Percentiles rank a stretch among this genome's conserved stretches.
Conservation (phyloP, 2,113 vertebrate genomes). For the Protobothrops flavoviridis region DNA sequence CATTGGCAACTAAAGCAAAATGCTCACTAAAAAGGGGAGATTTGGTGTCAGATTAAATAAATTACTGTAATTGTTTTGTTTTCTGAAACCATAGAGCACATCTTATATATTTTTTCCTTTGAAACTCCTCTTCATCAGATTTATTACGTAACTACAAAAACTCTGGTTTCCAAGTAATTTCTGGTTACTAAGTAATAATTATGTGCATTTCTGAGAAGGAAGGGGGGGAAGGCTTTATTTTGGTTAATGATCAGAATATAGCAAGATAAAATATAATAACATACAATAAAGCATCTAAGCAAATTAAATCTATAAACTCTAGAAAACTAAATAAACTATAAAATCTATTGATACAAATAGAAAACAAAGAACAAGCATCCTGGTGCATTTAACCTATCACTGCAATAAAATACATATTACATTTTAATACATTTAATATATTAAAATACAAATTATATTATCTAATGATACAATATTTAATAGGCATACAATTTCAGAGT, state of each 20-base stretch:
- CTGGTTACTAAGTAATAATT: constrained; percentile 12
- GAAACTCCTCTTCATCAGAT: background rate
- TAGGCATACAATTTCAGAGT: background rate
- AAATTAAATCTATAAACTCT: background rate
- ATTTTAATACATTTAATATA: no score
- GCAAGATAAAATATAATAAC: background rate
- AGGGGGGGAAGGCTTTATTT: background rate
- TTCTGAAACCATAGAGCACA: background rate
- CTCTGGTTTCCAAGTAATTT: background rate
- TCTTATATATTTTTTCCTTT: background rate
- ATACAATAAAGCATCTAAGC: background rate
- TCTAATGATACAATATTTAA: background rate
- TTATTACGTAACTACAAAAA: background rate
- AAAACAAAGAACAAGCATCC: background rate
- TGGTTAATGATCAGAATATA: background rate
- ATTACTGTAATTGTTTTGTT: background rate
- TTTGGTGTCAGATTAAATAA: background rate
- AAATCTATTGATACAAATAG: background rate
- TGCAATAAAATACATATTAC: background rate
- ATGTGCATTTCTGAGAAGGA: constrained; percentile 4
- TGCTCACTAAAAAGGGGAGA: background rate
- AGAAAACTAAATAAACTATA: background rate
- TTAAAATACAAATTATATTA: background rate
- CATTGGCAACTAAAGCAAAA: background rate
- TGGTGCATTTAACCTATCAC: background rate